Evolutionary conservation across 2,113 vertebrate genomes (phyloP).

Genomic region (Riparia riparia): DNA sequence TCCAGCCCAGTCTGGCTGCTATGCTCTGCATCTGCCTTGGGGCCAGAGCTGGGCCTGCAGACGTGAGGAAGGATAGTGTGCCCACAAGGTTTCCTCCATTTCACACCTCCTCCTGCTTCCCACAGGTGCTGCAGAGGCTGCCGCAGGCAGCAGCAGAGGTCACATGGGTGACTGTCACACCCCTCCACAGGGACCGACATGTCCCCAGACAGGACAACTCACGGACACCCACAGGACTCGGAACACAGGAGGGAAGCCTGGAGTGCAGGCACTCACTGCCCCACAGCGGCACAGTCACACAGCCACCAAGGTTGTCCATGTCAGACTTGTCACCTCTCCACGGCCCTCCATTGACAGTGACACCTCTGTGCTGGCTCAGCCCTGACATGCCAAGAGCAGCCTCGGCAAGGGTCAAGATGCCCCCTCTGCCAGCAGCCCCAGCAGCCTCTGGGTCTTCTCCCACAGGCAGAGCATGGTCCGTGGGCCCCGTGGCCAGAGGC

Average conservation of each 20-base stretch:
- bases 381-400: too few species aligned
- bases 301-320: background rate
- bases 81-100: accelerated
- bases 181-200: accelerated
- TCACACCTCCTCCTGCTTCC: accelerated
- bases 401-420: accelerated
- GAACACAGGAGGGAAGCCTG: background rate
- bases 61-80: accelerated
- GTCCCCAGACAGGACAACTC: too few species aligned
- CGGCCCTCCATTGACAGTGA: background rate
- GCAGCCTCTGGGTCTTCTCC: background rate
- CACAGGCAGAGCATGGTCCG: accelerated
- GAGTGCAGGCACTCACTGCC: background rate
- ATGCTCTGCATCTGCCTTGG: accelerated
- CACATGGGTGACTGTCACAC: accelerated
- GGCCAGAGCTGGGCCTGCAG: too few species aligned
- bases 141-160: accelerated
- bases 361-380: too few species aligned
- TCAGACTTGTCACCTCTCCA: background rate
- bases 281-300: background rate
- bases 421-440: background rate
- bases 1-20: background rate
- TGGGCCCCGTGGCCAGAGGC: accelerated
- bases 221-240: accelerated
- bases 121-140: accelerated